These are phyloP conservation scores for Idaea biselata DNA, from an alignment of 2,888 invertebrate genomes.

Conservation along the genomic window DNA sequence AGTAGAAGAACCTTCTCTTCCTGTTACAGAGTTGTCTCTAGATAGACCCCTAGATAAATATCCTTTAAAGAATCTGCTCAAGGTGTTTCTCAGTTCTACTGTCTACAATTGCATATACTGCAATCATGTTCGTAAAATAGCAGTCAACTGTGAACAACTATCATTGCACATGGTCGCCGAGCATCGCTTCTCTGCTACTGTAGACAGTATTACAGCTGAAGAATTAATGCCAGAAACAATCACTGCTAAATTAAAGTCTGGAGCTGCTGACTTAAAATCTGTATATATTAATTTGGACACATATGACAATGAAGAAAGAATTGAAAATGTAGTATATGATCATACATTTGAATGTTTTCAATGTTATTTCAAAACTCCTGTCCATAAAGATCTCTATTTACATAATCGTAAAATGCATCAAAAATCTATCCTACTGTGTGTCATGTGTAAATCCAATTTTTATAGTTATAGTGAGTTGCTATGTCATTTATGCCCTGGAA, in stretches of 20 bases:
- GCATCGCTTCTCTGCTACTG: conserved; percentile 89
- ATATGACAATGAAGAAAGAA: conserved; percentile 83
- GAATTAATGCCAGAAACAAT: conserved; percentile 87
- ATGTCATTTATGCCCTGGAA: conserved; percentile 92
- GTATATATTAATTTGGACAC: conserved; percentile 87
- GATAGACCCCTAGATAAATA: conserved; percentile 88
- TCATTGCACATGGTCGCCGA: conserved; percentile 89
- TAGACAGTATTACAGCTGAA: conserved; percentile 88
- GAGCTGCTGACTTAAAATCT: conserved; percentile 81
- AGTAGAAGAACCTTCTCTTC: conserved; percentile 78
- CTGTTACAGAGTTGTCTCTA: conserved; percentile 85
- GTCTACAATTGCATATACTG: conserved; percentile 89
- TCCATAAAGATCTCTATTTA: conserved; percentile 91
- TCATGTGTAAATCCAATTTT: conserved; percentile 93
- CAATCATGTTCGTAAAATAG: conserved; percentile 91
- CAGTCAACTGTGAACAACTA: conserved; percentile 90
- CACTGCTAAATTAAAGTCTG: conserved; percentile 82
- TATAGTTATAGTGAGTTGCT: conserved; percentile 92
- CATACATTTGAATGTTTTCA: conserved; percentile 92
- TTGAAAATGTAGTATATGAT: conserved; percentile 80
- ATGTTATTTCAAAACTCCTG: conserved; percentile 87
- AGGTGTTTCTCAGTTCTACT: conserved; percentile 86
- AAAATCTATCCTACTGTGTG: conserved; percentile 89
- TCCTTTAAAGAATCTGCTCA: conserved; percentile 85
- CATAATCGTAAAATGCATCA: conserved; percentile 94